These are phyloP conservation scores for Grapholita molesta DNA, from an alignment of 1,140 invertebrate species.

Conservation along the genomic window DNA sequence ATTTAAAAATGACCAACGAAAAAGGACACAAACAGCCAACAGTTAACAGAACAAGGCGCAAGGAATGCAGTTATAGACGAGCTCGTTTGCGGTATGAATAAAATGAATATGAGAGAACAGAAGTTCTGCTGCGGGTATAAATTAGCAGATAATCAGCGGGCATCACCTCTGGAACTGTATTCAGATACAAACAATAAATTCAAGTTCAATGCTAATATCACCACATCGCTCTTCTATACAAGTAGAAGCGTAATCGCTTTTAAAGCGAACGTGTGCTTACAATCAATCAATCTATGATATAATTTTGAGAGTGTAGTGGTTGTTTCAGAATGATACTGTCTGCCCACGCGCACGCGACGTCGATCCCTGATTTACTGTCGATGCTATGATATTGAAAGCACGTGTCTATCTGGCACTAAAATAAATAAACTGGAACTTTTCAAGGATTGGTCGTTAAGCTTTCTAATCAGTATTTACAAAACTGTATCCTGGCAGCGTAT, in stretches of 20 bases:
- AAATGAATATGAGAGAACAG: constrained; percentile 62
- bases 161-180: constrained; percentile 47
- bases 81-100: constrained; percentile 62
- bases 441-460: constrained; percentile 42
- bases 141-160: constrained; percentile 66
- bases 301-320: not conserved
- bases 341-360: constrained; percentile 48
- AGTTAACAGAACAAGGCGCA: constrained; percentile 46
- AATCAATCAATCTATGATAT: not conserved
- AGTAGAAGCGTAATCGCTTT: not conserved
- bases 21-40: constrained; percentile 54
- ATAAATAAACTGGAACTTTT: constrained; percentile 56
- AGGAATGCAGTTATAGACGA: constrained; percentile 60
- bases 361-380: constrained; percentile 35
- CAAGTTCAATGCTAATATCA: not conserved
- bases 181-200: not conserved
- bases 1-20: constrained; percentile 53
- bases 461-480: constrained; percentile 64
- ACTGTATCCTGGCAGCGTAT: constrained; percentile 49
- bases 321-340: not conserved
- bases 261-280: not conserved
- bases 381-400: constrained; percentile 34
- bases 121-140: constrained; percentile 62
- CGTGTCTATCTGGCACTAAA: constrained; percentile 34
- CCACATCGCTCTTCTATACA: not conserved